Evolutionary conservation across 2,888 invertebrate genomes (phyloP).

Genomic region (Cephus nigrinus): DNA sequence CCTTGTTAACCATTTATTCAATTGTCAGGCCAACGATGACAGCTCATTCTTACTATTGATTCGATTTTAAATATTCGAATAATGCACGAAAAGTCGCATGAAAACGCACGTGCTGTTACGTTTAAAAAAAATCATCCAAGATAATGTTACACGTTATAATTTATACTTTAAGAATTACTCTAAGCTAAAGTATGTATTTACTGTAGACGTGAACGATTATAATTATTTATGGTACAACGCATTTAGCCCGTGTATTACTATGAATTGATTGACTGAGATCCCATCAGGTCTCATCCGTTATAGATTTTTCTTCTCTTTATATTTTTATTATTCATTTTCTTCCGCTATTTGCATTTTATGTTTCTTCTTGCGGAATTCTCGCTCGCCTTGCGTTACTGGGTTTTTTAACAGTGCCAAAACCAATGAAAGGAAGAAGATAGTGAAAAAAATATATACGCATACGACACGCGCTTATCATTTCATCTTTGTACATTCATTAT

Average conservation of each 20-base stretch:
- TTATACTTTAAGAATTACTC: background rate
- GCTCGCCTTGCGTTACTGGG: conserved; percentile 32
- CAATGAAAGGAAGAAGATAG: conserved; percentile 10
- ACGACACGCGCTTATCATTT: conserved; percentile 31
- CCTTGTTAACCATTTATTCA: background rate
- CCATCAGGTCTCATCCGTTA: background rate
- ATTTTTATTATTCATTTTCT: background rate
- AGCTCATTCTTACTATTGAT: background rate
- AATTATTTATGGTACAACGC: background rate
- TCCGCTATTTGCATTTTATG: background rate
- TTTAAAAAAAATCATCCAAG: background rate
- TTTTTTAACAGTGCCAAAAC: conserved; percentile 54
- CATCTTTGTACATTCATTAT: conserved; percentile 40
- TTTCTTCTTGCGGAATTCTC: background rate
- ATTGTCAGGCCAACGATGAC: background rate
- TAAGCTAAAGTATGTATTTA: background rate
- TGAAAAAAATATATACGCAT: conserved; percentile 27
- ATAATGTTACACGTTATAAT: background rate
- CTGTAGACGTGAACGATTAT: background rate
- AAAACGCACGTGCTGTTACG: background rate
- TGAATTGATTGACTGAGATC: background rate
- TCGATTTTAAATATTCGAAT: background rate
- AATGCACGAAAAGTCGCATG: background rate
- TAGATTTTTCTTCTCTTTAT: background rate
- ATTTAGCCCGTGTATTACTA: background rate